Base-by-base conservation (phyloP, 2,888 invertebrate genomes). In the Chloromyia formosa region DNA sequence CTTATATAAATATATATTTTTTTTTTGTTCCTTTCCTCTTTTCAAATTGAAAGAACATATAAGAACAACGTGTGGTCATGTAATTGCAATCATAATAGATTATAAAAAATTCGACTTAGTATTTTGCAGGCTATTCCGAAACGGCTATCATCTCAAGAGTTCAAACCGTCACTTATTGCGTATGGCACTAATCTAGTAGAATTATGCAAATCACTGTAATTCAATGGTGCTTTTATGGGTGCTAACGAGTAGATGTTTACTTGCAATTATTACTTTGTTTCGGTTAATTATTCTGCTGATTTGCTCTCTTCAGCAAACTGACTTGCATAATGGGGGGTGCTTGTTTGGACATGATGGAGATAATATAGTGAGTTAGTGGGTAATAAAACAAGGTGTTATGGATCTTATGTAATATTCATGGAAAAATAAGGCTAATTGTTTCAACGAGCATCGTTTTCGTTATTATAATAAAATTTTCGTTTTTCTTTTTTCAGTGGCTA, bases 181-280 rank as follows among this genome's bases (percentile, higher is more conserved):
- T 35, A 35, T 35, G 62, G 35, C 20, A 40, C 14, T 62, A 35
- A 62, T 4, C 62, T 42, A 35, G 4, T 16, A 40, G 12, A 62
- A 40, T 62, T 23, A 62, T 62, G 62, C 62, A 62, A 62, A 62
- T 62, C 62, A 62, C 40, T 62, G 1, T 62, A 10, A 40, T 40
- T 42, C 40, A 62, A 27, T 10, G 62, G 62, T 40, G 23, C 10
- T 62, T 62, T 40, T 9, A 40, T 62, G 16, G 16, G 40, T 22
- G 56, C 56, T 40, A 62, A 23, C 16, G 18, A 9, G 14, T 40
- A 1, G 23, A 35, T 35, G 3, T 40, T 56, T 56, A 18, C 22
- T 22, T 62, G 16, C 40, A 35, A 9, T 23, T 5, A 62, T 16
- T 40, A 16, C 23, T 62, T 40, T 62, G 40, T 62, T 62, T 62